Evolutionary conservation across 2,888 invertebrate species (phyloP), one percentile per base, ranked within the genome.

Genomic region (Nemapogon koenigi): DNA sequence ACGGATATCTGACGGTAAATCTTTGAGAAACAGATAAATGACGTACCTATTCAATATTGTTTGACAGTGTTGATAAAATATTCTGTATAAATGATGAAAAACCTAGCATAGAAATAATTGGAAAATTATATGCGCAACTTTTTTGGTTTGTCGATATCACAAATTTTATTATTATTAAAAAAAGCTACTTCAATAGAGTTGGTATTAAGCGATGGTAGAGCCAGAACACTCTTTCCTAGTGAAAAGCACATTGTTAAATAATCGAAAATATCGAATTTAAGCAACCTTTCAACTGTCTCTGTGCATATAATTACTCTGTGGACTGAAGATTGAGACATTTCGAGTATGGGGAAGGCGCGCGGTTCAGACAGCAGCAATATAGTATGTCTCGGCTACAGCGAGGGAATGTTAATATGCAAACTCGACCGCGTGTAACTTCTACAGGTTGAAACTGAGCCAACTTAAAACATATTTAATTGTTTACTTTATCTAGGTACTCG

Each of bases 321-420:
- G 19, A 19, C 13, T 37, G 38, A 35, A 46, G 47, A 69, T 70
- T 66, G 65, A 70, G 69, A 59, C 60, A 59, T 70, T 61, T 49
- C 28, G 43, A 46, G 51, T 46, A 46, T 44, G 57, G 49, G 46
- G 49, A 48, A 46, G 46, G 47, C 53, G 50, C 44, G 45, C 51
- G 47, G 48, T 46, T 52, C 49, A 19, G 33, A 32, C 47, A 46
- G 48, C 49, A 47, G 48, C 46, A 51, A 44, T 39, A 39, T 39
- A 39, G 33, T 33, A 39, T 39, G 39, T 39, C 39, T 31, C 32
- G 26, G 17, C 25, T 17, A 29, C 39, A 32, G 28, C 46, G 46
- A 43, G 42, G 53, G 67, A 63, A 68, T 68, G 57, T 69, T 69
- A 70, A 68, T 68, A 64, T 57, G 62, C 61, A 56, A 58, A 54